These are phyloP conservation scores for Neostethus bicornis DNA, from an alignment of 2,797 vertebrate species.

Conservation along the genomic window DNA sequence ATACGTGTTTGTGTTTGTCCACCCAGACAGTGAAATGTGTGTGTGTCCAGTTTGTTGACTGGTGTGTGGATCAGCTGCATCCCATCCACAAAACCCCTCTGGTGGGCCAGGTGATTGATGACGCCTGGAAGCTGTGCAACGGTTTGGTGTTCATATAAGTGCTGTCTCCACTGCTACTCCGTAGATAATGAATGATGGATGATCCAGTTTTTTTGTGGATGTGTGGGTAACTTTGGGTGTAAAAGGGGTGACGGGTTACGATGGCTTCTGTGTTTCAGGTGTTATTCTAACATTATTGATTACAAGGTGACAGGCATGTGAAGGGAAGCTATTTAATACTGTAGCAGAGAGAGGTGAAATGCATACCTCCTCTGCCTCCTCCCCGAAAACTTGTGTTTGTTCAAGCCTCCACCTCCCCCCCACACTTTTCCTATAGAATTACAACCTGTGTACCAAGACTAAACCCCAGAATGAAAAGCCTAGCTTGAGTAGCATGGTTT, in stretches of 20 bases:
- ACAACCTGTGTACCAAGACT: constrained; percentile 57
- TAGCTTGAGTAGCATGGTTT: constrained; percentile 59
- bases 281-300: constrained; percentile 71
- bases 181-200: constrained; percentile 51
- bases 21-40: constrained; percentile 28
- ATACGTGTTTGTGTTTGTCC: constrained; percentile 57
- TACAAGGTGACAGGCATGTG: constrained; percentile 61
- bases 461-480: constrained; percentile 46
- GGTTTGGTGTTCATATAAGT: constrained; percentile 34
- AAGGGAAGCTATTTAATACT: constrained; percentile 68
- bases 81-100: constrained; percentile 42
- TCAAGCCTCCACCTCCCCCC: constrained; percentile 61
- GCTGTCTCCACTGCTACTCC: constrained; percentile 40
- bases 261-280: constrained; percentile 53
- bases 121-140: constrained; percentile 63
- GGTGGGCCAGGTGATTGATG: constrained; percentile 72
- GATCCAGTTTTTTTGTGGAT: constrained; percentile 25
- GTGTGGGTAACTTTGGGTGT: constrained; percentile 28
- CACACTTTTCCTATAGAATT: constrained; percentile 65
- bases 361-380: constrained; percentile 55
- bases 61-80: constrained; percentile 52
- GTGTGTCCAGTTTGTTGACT: constrained; percentile 53
- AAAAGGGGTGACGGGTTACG: constrained; percentile 45
- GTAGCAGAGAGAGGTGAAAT: constrained; percentile 57
- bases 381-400: constrained; percentile 64